Percentiles rank a stretch among this genome's conserved stretches.
phyloP scores from a whole-genome alignment of 2,113 vertebrate genomes.

The Prolemur simus region DNA sequence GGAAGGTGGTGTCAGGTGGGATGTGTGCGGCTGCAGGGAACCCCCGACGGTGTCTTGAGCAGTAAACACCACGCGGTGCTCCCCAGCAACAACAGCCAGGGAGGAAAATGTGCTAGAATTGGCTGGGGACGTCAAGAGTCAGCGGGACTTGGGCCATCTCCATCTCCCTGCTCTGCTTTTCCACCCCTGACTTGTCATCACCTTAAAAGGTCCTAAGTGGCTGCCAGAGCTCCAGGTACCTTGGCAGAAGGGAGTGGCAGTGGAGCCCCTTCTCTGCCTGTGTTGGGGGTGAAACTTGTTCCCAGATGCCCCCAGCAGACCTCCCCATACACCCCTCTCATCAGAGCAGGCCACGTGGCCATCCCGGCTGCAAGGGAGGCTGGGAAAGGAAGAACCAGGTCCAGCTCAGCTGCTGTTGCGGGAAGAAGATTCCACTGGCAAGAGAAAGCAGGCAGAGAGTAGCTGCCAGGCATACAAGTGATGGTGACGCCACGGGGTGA shows the following conservation, averaged over 20 bases:
- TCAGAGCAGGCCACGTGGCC: background rate
- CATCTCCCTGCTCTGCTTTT: background rate
- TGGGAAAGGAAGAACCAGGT: background rate
- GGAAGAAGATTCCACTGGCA: background rate
- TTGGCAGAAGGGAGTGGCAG: background rate
- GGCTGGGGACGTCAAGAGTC: background rate
- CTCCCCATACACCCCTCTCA: background rate
- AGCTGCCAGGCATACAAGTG: background rate
- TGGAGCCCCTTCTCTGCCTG: background rate
- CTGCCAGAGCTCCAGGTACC: background rate
- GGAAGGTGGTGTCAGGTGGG: no score
- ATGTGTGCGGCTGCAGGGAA: background rate
- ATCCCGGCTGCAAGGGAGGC: background rate
- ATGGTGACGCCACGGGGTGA: rapidly evolving
- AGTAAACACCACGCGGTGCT: background rate
- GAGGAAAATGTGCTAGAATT: background rate
- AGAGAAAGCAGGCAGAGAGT: background rate
- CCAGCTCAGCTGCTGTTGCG: no score
- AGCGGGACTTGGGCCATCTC: background rate
- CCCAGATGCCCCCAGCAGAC: background rate
- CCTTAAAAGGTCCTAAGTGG: background rate
- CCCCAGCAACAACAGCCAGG: background rate
- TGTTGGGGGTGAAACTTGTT: background rate
- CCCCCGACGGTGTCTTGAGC: background rate
- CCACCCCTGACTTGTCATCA: background rate